phyloP scores from a whole-genome alignment of 2,797 vertebrate species.

The Merluccius polli region DNA sequence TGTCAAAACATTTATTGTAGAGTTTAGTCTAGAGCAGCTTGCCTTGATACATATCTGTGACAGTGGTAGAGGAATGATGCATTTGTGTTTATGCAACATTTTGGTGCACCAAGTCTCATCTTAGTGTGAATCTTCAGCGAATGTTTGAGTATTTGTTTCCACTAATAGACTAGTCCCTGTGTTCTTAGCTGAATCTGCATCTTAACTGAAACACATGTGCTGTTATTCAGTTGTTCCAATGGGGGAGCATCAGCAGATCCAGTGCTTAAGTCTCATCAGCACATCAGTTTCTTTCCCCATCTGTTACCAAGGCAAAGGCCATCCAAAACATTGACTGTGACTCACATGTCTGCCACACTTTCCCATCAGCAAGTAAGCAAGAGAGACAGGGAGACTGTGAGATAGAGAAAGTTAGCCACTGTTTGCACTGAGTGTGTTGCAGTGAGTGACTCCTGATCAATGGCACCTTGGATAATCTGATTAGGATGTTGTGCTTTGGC shows the following conservation, averaged over 20 bases:
- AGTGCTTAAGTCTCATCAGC: constrained; percentile 26
- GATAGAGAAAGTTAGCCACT: constrained; percentile 32
- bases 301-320: constrained; percentile 52
- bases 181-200: background rate
- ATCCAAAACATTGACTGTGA: constrained; percentile 54
- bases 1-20: background rate
- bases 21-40: background rate
- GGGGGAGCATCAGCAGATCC: constrained; percentile 54
- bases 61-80: background rate
- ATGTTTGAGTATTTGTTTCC: background rate
- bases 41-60: background rate
- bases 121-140: background rate
- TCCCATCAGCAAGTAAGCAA: constrained; percentile 33
- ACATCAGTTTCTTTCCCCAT: background rate
- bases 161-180: background rate
- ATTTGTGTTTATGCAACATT: background rate
- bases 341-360: constrained; percentile 43
- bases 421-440: constrained; percentile 32
- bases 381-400: constrained; percentile 21
- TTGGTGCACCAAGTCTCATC: background rate
- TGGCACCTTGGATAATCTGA: constrained; percentile 47
- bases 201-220: background rate
- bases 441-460: constrained; percentile 40
- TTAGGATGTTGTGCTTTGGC: constrained; percentile 40
- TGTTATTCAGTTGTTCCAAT: constrained; percentile 21